Evolutionary conservation across 1,140 invertebrate species (phyloP).

Genomic region (Bombus haemorrhoidalis): DNA sequence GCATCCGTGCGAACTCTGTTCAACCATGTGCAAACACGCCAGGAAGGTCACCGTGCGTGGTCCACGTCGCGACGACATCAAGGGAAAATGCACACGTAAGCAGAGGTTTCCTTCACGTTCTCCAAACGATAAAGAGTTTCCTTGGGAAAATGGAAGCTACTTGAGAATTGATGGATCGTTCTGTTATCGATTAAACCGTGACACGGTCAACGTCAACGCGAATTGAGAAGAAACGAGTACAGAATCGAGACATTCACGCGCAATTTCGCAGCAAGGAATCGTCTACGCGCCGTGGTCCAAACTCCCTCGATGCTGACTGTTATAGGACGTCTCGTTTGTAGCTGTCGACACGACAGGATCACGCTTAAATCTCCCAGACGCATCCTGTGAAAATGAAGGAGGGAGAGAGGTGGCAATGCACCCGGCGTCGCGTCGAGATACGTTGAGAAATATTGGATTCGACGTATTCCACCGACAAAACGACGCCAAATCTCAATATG

Average conservation of each 20-base stretch:
- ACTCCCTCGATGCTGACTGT: constrained; percentile 62
- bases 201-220: background rate
- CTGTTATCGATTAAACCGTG: background rate
- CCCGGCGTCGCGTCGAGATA: constrained; percentile 19
- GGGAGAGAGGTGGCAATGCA: background rate
- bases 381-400: constrained; percentile 60
- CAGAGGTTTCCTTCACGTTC: background rate
- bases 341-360: constrained; percentile 68
- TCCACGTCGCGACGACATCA: background rate
- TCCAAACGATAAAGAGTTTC: background rate
- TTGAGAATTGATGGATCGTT: constrained; percentile 13
- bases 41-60: background rate
- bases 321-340: constrained; percentile 72
- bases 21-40: background rate
- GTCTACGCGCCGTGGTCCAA: constrained; percentile 31
- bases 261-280: constrained; percentile 45
- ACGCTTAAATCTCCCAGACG: constrained; percentile 61
- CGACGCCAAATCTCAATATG: background rate
- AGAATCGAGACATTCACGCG: constrained; percentile 49
- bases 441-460: constrained; percentile 64
- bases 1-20: background rate
- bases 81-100: background rate
- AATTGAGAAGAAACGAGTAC: constrained; percentile 11
- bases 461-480: constrained; percentile 23
- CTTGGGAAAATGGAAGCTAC: background rate